A percentile compares a stretch with the other conserved stretches of the same genome.
These are phyloP conservation scores for Gymnothorax reevesii DNA, from an alignment of 2,797 vertebrate species.

Conservation along the genomic window DNA sequence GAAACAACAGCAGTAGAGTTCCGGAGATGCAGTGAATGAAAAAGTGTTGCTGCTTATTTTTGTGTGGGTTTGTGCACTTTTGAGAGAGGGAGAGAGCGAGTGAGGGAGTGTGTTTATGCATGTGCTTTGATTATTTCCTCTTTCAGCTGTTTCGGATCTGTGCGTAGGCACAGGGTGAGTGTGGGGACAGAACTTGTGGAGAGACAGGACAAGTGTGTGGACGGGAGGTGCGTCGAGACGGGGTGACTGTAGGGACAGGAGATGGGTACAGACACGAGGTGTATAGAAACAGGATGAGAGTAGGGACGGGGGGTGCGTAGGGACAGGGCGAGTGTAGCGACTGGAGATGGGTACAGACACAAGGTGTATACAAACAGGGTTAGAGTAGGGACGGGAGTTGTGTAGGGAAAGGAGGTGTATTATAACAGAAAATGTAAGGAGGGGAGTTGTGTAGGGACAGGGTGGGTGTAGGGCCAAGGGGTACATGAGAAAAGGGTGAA, in stretches of 20 bases:
- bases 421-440: too few relatives aligned
- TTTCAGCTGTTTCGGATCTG: conserved; percentile 49
- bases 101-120: conserved; percentile 35
- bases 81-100: conserved; percentile 25
- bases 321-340: too few relatives aligned
- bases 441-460: conserved; percentile 50
- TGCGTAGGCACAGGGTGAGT: conserved; percentile 53
- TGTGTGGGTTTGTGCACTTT: conserved; percentile 13
- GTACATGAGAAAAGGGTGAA: too few relatives aligned
- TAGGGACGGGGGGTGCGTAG: background rate
- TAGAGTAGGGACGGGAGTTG: too few relatives aligned
- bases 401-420: too few relatives aligned
- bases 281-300: conserved; percentile 39
- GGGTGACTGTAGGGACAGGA: too few relatives aligned
- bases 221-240: too few relatives aligned
- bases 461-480: conserved; percentile 33
- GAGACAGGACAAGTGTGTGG: too few relatives aligned
- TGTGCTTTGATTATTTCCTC: conserved; percentile 59
- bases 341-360: too few relatives aligned
- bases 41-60: background rate
- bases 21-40: background rate
- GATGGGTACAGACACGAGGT: too few relatives aligned
- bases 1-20: background rate
- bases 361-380: too few relatives aligned
- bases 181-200: conserved; percentile 14